phyloP scores from a whole-genome alignment of 2,888 invertebrate genomes.

The Ferdinandea cuprea region DNA sequence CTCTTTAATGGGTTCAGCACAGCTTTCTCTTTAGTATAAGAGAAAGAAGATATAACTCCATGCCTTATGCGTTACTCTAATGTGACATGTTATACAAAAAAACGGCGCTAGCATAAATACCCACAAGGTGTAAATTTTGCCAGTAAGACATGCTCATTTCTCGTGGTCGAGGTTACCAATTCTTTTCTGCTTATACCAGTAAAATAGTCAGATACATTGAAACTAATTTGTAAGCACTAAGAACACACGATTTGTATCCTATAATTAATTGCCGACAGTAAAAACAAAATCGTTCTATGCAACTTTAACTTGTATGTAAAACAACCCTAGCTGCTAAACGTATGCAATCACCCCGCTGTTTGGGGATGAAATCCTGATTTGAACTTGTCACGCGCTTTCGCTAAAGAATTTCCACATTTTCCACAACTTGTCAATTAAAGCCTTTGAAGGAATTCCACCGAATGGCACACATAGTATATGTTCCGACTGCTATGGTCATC shows the following conservation, averaged over 20 bases:
- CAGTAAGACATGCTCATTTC: not conserved
- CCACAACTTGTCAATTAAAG: constrained; percentile 47
- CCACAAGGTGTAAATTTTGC: too few relatives aligned
- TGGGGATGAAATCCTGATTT: constrained; percentile 52
- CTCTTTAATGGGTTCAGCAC: too few relatives aligned
- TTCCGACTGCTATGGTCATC: constrained; percentile 40
- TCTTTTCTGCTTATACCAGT: constrained; percentile 12
- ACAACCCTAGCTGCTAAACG: constrained; percentile 13
- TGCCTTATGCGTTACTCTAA: too few relatives aligned
- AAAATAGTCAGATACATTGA: constrained; percentile 55
- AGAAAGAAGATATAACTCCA: too few relatives aligned
- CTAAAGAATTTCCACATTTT: constrained; percentile 47
- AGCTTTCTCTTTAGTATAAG: too few relatives aligned
- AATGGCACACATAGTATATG: constrained; percentile 36
- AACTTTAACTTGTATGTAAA: constrained; percentile 39
- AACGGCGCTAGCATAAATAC: too few relatives aligned
- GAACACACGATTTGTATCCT: constrained; percentile 53
- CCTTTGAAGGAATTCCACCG: constrained; percentile 36
- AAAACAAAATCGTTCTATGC: constrained; percentile 59
- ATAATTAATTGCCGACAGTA: constrained; percentile 57
- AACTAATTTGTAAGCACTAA: constrained; percentile 66
- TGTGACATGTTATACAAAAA: too few relatives aligned
- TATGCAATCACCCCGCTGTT: not conserved
- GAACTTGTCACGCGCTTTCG: constrained; percentile 62
- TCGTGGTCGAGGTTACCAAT: constrained; percentile 3